Conservation (phyloP, 2,797 vertebrate species). For the Oreochromis mossambicus region DNA sequence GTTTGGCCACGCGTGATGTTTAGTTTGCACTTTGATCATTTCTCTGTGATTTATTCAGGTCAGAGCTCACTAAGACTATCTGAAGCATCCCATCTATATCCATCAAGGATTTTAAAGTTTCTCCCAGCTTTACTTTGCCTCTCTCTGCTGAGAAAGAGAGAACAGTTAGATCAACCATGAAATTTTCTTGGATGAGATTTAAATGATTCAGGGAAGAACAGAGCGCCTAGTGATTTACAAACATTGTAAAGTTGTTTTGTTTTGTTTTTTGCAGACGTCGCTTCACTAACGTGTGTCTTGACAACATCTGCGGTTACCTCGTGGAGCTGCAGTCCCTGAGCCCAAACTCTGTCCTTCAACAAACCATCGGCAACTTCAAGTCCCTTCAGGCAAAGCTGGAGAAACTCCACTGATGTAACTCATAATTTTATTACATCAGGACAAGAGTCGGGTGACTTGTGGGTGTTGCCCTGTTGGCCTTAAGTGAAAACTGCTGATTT, state of each 20-base stretch:
- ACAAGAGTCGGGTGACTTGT: slow-evolving; percentile 4
- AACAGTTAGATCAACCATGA: neutral
- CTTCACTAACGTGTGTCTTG: slow-evolving; percentile 92
- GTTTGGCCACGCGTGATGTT: neutral
- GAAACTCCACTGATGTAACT: slow-evolving; percentile 80
- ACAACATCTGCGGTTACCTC: slow-evolving; percentile 92
- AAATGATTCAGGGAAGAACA: neutral
- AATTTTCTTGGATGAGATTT: neutral
- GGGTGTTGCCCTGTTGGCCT: slow-evolving; percentile 5
- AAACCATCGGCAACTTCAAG: slow-evolving; percentile 90
- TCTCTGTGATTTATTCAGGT: neutral
- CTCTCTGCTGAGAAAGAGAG: neutral
- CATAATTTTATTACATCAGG: neutral
- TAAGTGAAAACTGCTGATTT: slow-evolving; percentile 1
- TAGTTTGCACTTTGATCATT: neutral
- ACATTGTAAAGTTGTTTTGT: neutral
- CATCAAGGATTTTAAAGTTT: neutral
- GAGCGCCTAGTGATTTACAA: neutral
- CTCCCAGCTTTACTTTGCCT: neutral
- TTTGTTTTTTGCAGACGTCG: slow-evolving; percentile 75
- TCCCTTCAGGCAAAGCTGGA: slow-evolving; percentile 94
- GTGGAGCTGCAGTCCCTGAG: slow-evolving; percentile 96
- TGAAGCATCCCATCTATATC: neutral
- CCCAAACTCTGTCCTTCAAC: slow-evolving; percentile 82
- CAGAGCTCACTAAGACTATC: neutral